Evolutionary conservation across 2,888 invertebrate genomes (phyloP).

Genomic region (Hirtodrosophila histrioides): DNA sequence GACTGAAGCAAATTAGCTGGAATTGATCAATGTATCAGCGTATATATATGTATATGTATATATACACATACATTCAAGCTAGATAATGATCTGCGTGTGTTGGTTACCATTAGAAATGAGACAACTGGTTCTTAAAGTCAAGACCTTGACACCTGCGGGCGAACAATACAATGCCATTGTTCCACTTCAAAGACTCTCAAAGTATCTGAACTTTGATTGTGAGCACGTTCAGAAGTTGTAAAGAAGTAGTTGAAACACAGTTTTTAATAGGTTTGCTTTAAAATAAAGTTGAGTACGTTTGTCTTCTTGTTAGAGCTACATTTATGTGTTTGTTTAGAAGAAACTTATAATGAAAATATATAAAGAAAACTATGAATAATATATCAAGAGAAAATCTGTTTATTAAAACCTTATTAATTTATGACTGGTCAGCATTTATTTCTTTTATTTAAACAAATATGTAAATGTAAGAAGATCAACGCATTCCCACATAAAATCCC

Average conservation of each 20-base stretch:
- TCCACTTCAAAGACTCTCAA: not conserved
- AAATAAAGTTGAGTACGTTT: not conserved
- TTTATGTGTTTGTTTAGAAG: no score
- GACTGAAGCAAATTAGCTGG: not conserved
- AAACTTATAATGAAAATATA: no score
- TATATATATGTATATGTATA: not conserved
- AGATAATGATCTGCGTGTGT: slow-evolving; percentile 24
- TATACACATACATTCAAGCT: not conserved
- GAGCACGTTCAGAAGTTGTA: slow-evolving; percentile 15
- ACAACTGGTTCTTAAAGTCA: slow-evolving; percentile 37
- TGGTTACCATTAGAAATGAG: slow-evolving; percentile 3
- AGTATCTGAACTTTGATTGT: slow-evolving; percentile 17
- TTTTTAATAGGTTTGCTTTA: slow-evolving; percentile 2
- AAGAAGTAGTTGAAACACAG: slow-evolving; percentile 2
- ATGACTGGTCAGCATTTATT: no score
- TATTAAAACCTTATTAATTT: no score
- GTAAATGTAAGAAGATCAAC: no score
- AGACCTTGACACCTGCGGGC: slow-evolving; percentile 48
- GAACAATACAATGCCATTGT: slow-evolving; percentile 21
- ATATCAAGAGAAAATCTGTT: no score
- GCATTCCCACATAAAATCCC: no score
- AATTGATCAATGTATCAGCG: slow-evolving; percentile 5
- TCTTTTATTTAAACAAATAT: no score
- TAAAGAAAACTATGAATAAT: no score
- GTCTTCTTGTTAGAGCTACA: no score